Percentiles rank a stretch among this genome's conserved stretches.
Conservation (phyloP, 2,113 vertebrate species). For the Zapus hudsonius region DNA sequence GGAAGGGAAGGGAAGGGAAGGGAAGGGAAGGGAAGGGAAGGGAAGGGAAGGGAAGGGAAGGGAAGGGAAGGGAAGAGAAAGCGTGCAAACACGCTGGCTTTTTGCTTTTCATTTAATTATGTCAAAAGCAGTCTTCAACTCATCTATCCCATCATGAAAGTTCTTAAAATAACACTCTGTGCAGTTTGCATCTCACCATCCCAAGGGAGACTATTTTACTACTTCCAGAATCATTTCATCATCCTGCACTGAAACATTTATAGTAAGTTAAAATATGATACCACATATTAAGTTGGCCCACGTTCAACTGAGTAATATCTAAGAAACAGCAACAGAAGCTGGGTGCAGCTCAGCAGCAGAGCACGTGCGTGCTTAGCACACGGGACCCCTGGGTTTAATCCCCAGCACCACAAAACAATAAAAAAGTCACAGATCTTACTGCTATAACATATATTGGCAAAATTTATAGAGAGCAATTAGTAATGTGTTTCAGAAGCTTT, state of each 20-base stretch:
- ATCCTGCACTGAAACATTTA: conserved; percentile 38
- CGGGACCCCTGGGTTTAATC: background rate
- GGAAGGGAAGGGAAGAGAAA: too few species aligned
- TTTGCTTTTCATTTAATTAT: conserved; percentile 49
- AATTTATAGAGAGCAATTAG: background rate
- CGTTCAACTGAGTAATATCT: conserved; percentile 7
- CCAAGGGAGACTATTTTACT: conserved; percentile 56
- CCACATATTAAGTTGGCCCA: conserved; percentile 34
- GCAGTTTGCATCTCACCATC: conserved; percentile 16
- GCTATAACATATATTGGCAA: conserved; percentile 11
- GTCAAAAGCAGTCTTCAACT: conserved; percentile 28
- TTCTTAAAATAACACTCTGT: conserved; percentile 57
- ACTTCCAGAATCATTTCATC: conserved; percentile 54
- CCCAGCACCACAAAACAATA: background rate
- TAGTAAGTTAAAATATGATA: conserved; percentile 59
- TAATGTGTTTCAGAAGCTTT: conserved; percentile 33
- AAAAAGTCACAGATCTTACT: background rate
- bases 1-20: too few species aligned
- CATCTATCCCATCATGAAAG: background rate
- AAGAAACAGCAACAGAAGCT: background rate
- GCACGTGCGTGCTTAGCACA: background rate
- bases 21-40: too few species aligned
- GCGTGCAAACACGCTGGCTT: too few species aligned
- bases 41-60: too few species aligned
- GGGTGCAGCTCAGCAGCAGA: background rate